Base-by-base conservation (phyloP, 2,888 invertebrate genomes). In the Zygothrica quintamaculata region DNA sequence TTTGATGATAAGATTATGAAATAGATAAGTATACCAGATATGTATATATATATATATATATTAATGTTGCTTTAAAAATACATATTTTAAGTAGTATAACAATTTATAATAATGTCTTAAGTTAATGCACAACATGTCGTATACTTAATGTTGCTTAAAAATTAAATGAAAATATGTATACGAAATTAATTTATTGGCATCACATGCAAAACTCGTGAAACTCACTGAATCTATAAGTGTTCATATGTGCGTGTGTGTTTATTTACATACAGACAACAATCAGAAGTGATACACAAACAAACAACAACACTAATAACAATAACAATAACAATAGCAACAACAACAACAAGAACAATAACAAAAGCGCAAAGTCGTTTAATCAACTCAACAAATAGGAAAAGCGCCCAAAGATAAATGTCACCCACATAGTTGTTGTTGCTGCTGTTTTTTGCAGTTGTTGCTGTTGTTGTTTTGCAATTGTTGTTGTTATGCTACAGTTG, bases 321-420 rank as follows among this genome's bases (percentile, higher is more conserved):
- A n/a, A n/a, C n/a, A n/a, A n/a, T n/a, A n/a, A n/a, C n/a, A n/a
- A n/a, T n/a, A n/a, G n/a, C n/a, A n/a, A n/a, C n/a, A n/a, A n/a
- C n/a, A n/a, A n/a, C n/a, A n/a, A 51, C 11, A 42, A 58, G 51
- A 36, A 59, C 44, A 53, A 52, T 2, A 2, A 22, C 3, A 65
- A 58, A 65, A 51, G 56, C 70, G 64, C 52, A 39, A 62, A 69
- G 42, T 53, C 50, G 57, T 69, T 71, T 71, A 74, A 71, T 71
- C 70, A 74, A 64, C 64, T 74, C 70, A 62, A 18, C 62, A 74
- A 70, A 70, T 61, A 70, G 48, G 50, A 33, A 67, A 34, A 39
- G 42, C 44, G 55, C 25, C 16, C 64, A 69, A 44, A 71, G 48
- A 71, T 62, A 71, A 69, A 69, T 74, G 57, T 62, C 57, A 33